Evolutionary conservation across 2,888 invertebrate species (phyloP), one percentile per base, ranked within the genome.

Genomic region (Mythimna vitellina): DNA sequence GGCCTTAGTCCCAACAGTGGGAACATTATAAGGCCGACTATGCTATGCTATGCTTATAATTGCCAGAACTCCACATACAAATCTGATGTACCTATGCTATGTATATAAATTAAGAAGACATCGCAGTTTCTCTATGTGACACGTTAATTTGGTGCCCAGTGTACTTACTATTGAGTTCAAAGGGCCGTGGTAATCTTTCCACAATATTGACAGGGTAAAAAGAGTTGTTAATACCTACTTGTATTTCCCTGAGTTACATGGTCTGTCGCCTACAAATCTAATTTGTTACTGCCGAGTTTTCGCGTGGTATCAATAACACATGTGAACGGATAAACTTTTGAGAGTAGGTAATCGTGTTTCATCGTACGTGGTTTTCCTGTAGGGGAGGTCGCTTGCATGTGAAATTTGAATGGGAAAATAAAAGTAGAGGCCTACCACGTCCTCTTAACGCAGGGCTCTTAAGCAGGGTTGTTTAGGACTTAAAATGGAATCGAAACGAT

Each of bases 271-370:
- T 10, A 14, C 20, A 22, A 49, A 72, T 73, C 29, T 38, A 22
- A 56, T 72, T 64, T 72, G 35, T 63, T 71, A 56, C 49, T 56
- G 49, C 14, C 20, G 25, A 56, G 14, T 49, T 63, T 72, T 38
- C 29, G 29, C 29, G n/a, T 46, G 54, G 29, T 56, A 72, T 63
- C 72, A 38, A 49, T 72, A 72, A 56, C 63, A 56, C 5, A n/a
- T n/a, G 42, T 46, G 17, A 38, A 49, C 56, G 56, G 38, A 49
- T 54, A 60, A 49, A 29, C 56, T 46, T 72, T 20, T 35, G 54
- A 22, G 46, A 25, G 42, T 54, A 69, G 38, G 53, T 57, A 71
- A 61, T 46, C 53, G 53, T 62, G 53, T 71, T 71, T 54, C n/a
- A 61, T 61, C 8, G 42, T 54, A 70, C 1, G 10, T 22, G 42